Base-by-base conservation (phyloP, 2,113 vertebrate genomes). In the Ammodytes marinus region DNA sequence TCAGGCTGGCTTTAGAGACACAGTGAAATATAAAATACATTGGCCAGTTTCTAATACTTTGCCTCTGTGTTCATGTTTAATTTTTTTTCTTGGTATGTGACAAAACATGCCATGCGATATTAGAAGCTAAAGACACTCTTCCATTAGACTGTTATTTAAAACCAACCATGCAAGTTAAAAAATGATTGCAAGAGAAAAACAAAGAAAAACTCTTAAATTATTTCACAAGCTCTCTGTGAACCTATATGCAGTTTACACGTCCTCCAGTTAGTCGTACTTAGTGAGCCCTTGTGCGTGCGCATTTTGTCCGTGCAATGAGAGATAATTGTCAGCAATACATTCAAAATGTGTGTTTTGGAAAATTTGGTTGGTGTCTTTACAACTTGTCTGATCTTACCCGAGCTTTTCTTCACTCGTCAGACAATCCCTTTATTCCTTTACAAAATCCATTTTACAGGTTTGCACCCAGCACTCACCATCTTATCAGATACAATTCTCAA, bases 381-480 rank as follows among this genome's bases (percentile, higher is more conserved):
- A 69, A 46, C 19, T 14, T 52, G 15, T 52, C 37, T 49, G 37
- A 43, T 27, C 2, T 37, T 35, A 27, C 50, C 0, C 8, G n/a
- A 7, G 39, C 1, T 1, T 71, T 71, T 39, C 8, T 11, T 46
- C 4, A 0, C 17, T 40, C 3, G 0, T 46, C 27, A 58, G 4
- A 55, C 10, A 52, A n/a, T 60, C 50, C 3, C 7, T 60, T 66
- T 77, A 79, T 82, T 60, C 71, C 42, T 46, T 46, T 13, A 37
- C 12, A 42, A 72, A 71, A 74, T 84, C 78, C 83, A 64, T 79
- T 79, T 95, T 96, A 97, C 95, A 95, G 96, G 8, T 95, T 96
- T 95, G 95, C 95, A 95, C 92, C 94, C 94, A 94, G 94, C 94
- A 93, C 96, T 96, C 95, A 95, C 95, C 95, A 96, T 95, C 94